Evolutionary conservation across 2,113 vertebrate species (phyloP).

Genomic region (Chionodraco myersi): DNA sequence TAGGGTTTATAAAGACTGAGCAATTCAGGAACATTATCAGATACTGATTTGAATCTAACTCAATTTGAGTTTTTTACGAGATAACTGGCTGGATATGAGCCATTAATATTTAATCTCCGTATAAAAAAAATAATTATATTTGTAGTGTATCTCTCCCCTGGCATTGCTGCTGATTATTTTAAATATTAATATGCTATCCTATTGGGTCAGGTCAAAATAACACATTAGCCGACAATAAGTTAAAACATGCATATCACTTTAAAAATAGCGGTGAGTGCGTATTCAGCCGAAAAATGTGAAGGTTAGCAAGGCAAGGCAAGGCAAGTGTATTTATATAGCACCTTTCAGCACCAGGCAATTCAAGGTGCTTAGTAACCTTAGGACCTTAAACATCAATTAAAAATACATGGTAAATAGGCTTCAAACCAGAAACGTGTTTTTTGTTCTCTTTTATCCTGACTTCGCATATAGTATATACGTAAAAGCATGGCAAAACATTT

Average conservation of each 20-base stretch:
- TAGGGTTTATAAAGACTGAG: too few species aligned
- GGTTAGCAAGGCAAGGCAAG: too few species aligned
- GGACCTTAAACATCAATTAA: background rate
- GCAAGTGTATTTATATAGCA: too few species aligned
- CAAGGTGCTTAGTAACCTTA: background rate
- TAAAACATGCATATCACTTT: background rate
- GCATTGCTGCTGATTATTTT: background rate
- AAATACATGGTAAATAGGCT: too few species aligned
- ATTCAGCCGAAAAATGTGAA: background rate
- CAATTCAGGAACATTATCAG: background rate
- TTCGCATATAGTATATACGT: background rate
- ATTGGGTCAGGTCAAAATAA: background rate
- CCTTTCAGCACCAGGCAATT: too few species aligned
- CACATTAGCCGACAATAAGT: background rate
- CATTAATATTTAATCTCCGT: background rate
- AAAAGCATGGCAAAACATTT: background rate
- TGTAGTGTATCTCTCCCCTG: background rate
- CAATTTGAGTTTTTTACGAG: slow-evolving; percentile 6
- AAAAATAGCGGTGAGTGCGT: background rate
- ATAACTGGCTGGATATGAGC: background rate
- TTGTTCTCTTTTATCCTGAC: background rate
- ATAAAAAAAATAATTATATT: background rate
- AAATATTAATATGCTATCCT: background rate
- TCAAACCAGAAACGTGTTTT: too few species aligned
- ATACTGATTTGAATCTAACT: slow-evolving; percentile 10